Percentiles rank a stretch among this genome's conserved stretches.
Conservation (phyloP, 2,888 invertebrate genomes). For the Erpobdella octoculata region DNA sequence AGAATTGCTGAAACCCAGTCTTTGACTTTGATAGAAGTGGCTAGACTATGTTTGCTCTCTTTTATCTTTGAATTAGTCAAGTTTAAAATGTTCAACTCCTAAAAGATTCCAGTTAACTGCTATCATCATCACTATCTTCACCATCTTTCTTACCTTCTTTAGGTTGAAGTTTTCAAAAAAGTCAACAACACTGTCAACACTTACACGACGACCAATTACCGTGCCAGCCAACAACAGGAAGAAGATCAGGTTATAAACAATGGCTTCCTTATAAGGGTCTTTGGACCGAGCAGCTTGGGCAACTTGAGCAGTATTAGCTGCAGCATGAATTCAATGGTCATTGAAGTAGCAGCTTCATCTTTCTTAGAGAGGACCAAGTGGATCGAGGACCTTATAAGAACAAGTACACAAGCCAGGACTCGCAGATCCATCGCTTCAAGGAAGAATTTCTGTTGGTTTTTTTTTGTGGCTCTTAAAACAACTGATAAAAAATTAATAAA, state of each 20-base stretch:
- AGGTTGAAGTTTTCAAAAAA: conserved; percentile 2
- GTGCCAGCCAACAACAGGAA: not conserved
- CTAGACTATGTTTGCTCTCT: no score
- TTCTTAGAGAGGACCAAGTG: conserved; percentile 78
- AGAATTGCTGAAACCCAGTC: no score
- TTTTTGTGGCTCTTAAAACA: no score
- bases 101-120: not conserved
- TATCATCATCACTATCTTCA: not conserved
- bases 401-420: conserved; percentile 49
- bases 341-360: conserved; percentile 67
- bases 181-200: not conserved
- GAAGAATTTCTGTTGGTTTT: conserved; percentile 47
- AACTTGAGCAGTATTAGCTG: no score
- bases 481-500: no score
- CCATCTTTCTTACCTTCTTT: not conserved
- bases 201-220: no score
- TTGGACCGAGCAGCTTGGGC: no score
- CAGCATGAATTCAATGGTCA: not conserved
- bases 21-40: no score
- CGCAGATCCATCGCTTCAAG: not conserved
- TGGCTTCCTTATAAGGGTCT: not conserved
- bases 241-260: not conserved
- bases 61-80: no score
- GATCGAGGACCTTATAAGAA: conserved; percentile 68
- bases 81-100: no score